Percentiles rank a stretch among this genome's conserved stretches.
Evolutionary conservation across 2,888 invertebrate genomes (phyloP).

Genomic region (Apodemia mormo): DNA sequence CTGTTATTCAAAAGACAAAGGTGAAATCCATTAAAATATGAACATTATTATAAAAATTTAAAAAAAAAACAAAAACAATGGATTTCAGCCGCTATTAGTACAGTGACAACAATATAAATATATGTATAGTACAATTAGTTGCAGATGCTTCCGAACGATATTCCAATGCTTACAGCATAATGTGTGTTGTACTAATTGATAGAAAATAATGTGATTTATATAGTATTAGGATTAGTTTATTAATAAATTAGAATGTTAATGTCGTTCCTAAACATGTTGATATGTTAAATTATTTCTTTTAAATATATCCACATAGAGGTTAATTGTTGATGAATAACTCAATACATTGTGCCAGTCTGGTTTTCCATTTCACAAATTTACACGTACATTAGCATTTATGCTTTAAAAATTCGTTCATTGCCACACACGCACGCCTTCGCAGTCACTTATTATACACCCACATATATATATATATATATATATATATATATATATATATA

Average conservation of each 20-base stretch:
- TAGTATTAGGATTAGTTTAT: conserved; percentile 2
- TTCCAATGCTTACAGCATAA: conserved; percentile 1
- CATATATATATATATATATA: too few species aligned
- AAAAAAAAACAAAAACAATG: conserved; percentile 2
- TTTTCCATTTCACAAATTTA: neutral
- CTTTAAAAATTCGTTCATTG: neutral
- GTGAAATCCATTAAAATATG: neutral
- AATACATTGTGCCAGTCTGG: neutral
- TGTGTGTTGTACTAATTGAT: neutral
- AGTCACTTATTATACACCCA: neutral
- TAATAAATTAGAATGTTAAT: conserved; percentile 2
- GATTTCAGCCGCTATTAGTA: too few species aligned
- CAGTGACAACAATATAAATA: neutral
- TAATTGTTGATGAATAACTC: neutral
- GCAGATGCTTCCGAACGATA: neutral
- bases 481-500: too few species aligned
- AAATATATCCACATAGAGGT: neutral
- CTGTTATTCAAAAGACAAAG: neutral
- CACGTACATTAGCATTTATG: neutral
- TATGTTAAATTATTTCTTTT: neutral
- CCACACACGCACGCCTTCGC: neutral
- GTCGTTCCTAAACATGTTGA: conserved; percentile 13
- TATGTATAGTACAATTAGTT: neutral
- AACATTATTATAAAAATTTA: neutral
- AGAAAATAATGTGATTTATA: conserved; percentile 5